Evolutionary conservation across 2,888 invertebrate genomes (phyloP), one percentile per base, ranked within the genome.

Genomic region (Eupithecia vulgata): DNA sequence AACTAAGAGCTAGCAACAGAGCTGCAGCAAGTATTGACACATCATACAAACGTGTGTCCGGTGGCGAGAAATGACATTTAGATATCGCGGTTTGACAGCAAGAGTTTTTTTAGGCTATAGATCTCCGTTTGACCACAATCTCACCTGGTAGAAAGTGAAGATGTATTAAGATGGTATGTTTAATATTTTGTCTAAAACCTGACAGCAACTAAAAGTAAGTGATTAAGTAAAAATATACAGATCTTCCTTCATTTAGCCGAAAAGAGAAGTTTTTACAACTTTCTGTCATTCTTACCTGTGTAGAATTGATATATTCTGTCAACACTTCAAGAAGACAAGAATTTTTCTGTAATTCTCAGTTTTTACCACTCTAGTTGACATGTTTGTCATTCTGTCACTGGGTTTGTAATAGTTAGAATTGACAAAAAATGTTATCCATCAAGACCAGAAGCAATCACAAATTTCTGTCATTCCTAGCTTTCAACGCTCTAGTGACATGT

Each of bases 341-440:
- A 48, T 13, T 13, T 59, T 40, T 59, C 40, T 42, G 68, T 59
- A 40, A 59, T 8, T 37, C 21, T 40, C 59, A 68, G 68, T 59
- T 68, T 17, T 59, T 59, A 68, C 72, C n/a, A n/a, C 25, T 74
- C 70, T 76, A 81, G 80, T 76, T 68, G 80, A 80, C 79, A 81
- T 76, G 79, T 77, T 61, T 72, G 12, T 34, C 59, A 68, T 37
- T 69, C 76, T 80, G 79, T 81, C 81, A 81, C 80, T 81, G 78
- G 76, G 77, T 73, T 42, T 70, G 34, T 66, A 57, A 57, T 57
- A 57, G 67, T 17, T 62, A 62, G 5, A 37, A 67, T 21, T 67
- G 67, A 35, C 37, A 65, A 17, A 37, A 37, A 30, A 30, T 3
- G 30, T 30, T 30, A 30, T 10, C 45, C 35, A n/a, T 70, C 57